A percentile compares a stretch with the other conserved stretches of the same genome.
Evolutionary conservation across 2,113 vertebrate genomes (phyloP).

Genomic region (Choloepus hoffmanni): DNA sequence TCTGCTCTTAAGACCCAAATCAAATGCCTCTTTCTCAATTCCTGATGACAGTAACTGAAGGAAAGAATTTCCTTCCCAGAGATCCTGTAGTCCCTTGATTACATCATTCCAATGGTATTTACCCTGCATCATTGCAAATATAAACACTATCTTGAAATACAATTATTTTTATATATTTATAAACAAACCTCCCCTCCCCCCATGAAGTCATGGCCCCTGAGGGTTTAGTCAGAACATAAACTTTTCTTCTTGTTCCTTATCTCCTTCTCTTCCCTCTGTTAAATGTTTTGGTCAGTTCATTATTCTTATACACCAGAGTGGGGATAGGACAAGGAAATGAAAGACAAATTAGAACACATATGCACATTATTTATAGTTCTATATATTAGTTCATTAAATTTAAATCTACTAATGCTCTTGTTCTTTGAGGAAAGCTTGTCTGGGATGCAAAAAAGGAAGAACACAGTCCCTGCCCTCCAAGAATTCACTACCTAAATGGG

Average conservation of each 20-base stretch:
- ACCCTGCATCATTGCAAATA: not conserved
- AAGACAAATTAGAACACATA: not conserved
- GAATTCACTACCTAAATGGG: not conserved
- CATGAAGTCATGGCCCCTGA: not conserved
- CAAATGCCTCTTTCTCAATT: not conserved
- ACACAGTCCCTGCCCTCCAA: not conserved
- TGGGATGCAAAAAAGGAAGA: not conserved
- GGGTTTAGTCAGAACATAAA: conserved; percentile 14
- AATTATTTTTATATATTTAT: not conserved
- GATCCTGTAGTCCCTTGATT: not conserved
- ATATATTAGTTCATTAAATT: not conserved
- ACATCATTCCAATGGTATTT: not conserved
- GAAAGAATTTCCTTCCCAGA: not conserved
- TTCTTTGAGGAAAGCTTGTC: not conserved
- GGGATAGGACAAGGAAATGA: not conserved
- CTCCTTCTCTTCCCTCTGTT: not conserved
- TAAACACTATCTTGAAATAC: not conserved
- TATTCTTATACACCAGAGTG: not conserved
- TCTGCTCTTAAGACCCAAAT: not conserved
- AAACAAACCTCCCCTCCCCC: not conserved
- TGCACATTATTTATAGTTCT: not conserved
- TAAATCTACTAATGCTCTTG: not conserved
- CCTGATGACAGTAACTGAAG: not conserved
- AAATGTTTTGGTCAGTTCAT: not conserved
- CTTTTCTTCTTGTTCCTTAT: conserved; percentile 23